Conservation (phyloP, 2,797 vertebrate species). For the Prionace glauca region DNA sequence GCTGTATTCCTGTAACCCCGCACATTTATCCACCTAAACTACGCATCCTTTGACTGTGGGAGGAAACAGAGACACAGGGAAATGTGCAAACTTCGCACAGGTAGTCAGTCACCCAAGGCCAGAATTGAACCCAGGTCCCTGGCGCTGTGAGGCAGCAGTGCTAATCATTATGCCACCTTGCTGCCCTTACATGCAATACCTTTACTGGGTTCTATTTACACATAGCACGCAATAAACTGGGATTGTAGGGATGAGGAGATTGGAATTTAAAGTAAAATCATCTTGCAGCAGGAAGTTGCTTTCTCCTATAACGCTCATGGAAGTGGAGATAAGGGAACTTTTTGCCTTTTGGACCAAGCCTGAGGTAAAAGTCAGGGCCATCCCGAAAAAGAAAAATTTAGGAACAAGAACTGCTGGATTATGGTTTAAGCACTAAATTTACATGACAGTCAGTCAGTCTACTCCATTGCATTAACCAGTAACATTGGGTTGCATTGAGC, state of each 20-base stretch:
- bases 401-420: background rate
- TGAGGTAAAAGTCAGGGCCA: background rate
- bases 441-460: background rate
- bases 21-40: too few species aligned
- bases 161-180: too few species aligned
- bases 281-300: background rate
- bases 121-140: too few species aligned
- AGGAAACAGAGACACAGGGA: too few species aligned
- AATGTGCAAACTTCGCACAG: too few species aligned
- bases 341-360: background rate
- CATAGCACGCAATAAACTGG: background rate
- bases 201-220: background rate
- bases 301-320: background rate
- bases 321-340: background rate
- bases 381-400: background rate
- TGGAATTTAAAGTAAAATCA: background rate
- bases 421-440: too few species aligned
- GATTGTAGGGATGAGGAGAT: background rate
- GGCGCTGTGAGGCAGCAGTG: too few species aligned
- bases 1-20: too few species aligned
- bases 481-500: background rate
- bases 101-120: too few species aligned
- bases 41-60: too few species aligned
- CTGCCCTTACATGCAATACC: background rate
- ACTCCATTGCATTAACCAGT: background rate